phyloP scores from a whole-genome alignment of 2,113 vertebrate species.

The Vulpes lagopus region DNA sequence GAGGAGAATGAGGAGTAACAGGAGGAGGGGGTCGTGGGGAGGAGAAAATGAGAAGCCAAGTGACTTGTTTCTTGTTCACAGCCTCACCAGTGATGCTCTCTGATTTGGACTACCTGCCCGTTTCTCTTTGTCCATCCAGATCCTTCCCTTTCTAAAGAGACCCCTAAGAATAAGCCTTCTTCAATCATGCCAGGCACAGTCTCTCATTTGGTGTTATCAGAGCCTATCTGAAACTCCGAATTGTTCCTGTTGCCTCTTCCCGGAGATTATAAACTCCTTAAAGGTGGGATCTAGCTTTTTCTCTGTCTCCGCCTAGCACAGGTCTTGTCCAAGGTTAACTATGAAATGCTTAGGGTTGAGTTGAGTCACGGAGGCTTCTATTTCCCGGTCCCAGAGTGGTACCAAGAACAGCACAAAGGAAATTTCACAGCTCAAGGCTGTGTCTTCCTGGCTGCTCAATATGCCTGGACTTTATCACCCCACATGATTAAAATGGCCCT shows the following conservation, averaged over 20 bases:
- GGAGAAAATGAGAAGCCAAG: neutral
- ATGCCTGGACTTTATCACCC: neutral
- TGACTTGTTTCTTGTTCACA: neutral
- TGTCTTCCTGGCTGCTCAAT: neutral
- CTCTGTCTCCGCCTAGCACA: neutral
- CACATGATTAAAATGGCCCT: neutral
- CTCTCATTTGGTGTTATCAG: neutral
- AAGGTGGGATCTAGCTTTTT: neutral
- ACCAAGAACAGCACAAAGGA: neutral
- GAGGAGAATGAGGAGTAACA: neutral
- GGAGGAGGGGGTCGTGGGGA: neutral
- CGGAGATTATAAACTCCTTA: neutral
- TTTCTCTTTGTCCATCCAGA: neutral
- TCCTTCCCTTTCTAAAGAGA: constrained; percentile 38
- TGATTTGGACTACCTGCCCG: neutral
- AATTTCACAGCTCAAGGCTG: neutral
- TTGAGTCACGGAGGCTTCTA: neutral
- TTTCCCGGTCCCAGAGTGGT: neutral
- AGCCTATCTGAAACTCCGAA: neutral
- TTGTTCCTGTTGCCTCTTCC: neutral
- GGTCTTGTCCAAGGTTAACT: neutral
- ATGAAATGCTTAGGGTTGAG: neutral
- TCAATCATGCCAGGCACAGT: neutral
- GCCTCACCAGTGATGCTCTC: neutral
- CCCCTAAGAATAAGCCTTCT: neutral